phyloP scores from a whole-genome alignment of 2,888 invertebrate genomes.

The Microdon myrmicae region DNA sequence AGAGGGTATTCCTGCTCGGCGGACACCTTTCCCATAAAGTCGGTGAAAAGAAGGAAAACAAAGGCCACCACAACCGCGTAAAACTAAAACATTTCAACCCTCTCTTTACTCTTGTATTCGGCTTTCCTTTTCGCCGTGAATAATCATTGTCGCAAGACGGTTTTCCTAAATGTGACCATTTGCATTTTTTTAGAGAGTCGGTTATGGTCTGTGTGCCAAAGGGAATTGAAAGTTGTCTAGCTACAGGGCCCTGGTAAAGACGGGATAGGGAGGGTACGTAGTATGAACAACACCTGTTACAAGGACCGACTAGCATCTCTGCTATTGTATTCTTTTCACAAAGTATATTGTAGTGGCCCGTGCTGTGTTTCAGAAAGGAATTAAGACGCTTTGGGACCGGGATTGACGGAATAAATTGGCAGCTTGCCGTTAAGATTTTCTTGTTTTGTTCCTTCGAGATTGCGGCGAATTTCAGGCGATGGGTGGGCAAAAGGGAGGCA shows the following conservation, averaged over 20 bases:
- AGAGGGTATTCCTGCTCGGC: constrained; percentile 23
- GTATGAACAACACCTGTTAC: constrained; percentile 49
- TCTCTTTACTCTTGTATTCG: constrained; percentile 4
- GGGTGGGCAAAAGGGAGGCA: not conserved
- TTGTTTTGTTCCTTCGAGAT: not conserved
- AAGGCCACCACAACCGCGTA: too few relatives aligned
- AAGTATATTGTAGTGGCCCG: too few relatives aligned
- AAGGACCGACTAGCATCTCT: constrained; percentile 14
- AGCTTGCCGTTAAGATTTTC: constrained; percentile 38
- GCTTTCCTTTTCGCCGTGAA: not conserved
- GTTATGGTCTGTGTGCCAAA: constrained; percentile 32
- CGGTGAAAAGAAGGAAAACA: too few relatives aligned
- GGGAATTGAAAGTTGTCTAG: constrained; percentile 43
- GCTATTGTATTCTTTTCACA: constrained; percentile 6
- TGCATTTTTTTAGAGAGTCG: constrained; percentile 12
- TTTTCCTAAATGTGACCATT: constrained; percentile 20
- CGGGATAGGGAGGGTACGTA: constrained; percentile 25
- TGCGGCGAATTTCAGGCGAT: constrained; percentile 4
- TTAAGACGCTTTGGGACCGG: constrained; percentile 31
- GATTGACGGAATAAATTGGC: constrained; percentile 50
- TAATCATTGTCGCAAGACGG: not conserved
- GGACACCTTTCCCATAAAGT: constrained; percentile 29
- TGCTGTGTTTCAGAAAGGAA: constrained; percentile 22
- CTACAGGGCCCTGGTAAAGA: constrained; percentile 11
- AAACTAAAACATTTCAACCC: too few relatives aligned